A percentile compares a stretch with the other conserved stretches of the same genome.
These are phyloP conservation scores for Isurus oxyrinchus DNA, from an alignment of 2,113 vertebrate genomes.

Conservation along the genomic window DNA sequence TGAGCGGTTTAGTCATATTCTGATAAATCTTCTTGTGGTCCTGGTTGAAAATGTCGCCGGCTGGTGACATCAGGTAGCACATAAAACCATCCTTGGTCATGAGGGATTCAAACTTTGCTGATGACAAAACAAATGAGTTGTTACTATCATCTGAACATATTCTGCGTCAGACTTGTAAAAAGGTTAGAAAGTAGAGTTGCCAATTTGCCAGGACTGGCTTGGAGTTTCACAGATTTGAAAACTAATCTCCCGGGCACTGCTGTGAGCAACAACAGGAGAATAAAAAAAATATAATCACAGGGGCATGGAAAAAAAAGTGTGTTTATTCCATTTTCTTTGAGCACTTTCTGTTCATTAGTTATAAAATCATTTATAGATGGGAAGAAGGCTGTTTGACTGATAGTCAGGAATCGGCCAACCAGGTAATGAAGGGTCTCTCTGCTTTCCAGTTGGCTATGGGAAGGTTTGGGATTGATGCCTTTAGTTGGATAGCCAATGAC, in stretches of 20 bases:
- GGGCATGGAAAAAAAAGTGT: neutral
- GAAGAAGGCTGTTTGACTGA: neutral
- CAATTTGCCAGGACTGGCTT: neutral
- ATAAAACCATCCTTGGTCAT: slow-evolving; percentile 93
- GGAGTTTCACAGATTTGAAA: neutral
- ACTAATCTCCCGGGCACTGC: neutral
- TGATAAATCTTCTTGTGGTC: slow-evolving; percentile 72
- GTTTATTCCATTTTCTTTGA: neutral
- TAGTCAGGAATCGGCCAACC: neutral
- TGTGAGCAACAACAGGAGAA: neutral
- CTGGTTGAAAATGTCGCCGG: slow-evolving; percentile 68
- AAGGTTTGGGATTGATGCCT: neutral
- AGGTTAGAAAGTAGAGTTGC: neutral
- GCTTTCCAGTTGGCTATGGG: neutral
- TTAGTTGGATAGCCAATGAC: neutral
- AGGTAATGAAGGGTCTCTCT: neutral
- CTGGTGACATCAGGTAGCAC: slow-evolving; percentile 75
- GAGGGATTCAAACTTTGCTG: slow-evolving; percentile 67
- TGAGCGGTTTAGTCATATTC: slow-evolving; percentile 89
- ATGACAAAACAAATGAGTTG: neutral
- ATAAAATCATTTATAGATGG: neutral
- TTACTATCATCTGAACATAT: neutral
- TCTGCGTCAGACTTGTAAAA: neutral
- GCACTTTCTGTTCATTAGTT: neutral
- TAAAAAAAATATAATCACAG: too few relatives aligned